A percentile compares a stretch with the other conserved stretches of the same genome.
phyloP scores from a whole-genome alignment of 2,113 vertebrate genomes.

The Lucifuga dentata region DNA sequence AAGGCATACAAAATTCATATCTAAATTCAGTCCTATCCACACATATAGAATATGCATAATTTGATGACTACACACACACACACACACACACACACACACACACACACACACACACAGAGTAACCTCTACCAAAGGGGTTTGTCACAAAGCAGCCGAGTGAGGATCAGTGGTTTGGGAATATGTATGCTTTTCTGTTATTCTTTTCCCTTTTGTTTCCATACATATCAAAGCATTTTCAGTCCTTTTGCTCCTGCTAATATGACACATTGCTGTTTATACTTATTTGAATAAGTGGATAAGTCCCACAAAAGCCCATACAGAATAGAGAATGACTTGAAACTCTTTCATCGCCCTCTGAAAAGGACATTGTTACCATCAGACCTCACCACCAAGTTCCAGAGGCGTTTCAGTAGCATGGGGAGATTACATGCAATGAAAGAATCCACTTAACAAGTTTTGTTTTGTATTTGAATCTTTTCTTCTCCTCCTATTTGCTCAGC shows the following conservation, averaged over 20 bases:
- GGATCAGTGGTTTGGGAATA: constrained; percentile 65
- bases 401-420: constrained; percentile 45
- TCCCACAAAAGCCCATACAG: constrained; percentile 69
- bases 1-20: constrained; percentile 35
- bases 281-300: constrained; percentile 82
- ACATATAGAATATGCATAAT: constrained; percentile 23
- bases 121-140: constrained; percentile 59
- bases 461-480: constrained; percentile 73
- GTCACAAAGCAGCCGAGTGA: constrained; percentile 54
- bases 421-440: constrained; percentile 76
- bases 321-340: constrained; percentile 68
- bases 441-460: constrained; percentile 79
- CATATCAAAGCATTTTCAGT: constrained; percentile 73
- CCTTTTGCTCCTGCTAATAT: constrained; percentile 70
- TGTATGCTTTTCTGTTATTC: constrained; percentile 54
- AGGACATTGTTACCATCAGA: constrained; percentile 77
- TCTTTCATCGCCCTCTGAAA: constrained; percentile 76
- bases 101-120: constrained; percentile 12
- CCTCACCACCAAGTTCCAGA: constrained; percentile 53
- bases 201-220: constrained; percentile 70
- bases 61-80: background rate
- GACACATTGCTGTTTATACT: constrained; percentile 69
- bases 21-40: constrained; percentile 29
- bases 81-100: constrained; percentile 2
- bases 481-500: constrained; percentile 69